Evolutionary conservation across 2,797 vertebrate species (phyloP), one percentile per base, ranked within the genome.

Genomic region (Periophthalmus magnuspinnatus): DNA sequence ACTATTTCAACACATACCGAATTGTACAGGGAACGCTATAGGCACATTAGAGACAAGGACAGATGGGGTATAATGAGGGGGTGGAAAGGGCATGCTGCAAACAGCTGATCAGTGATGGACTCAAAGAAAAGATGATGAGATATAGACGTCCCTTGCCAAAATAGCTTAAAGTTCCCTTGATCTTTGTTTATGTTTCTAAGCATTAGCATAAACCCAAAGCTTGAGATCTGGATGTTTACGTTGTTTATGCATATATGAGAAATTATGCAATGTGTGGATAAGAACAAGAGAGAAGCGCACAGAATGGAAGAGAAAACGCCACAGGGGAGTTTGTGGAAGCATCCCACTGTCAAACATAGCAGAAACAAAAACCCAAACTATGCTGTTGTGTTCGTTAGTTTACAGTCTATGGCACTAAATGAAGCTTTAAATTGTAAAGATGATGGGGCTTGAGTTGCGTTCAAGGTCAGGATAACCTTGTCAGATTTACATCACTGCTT

Each of bases 1-100:
- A 74, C 58, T 68, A 75, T 85, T 86, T 85, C 65, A 84, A 48
- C 73, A 72, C 74, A 81, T 75, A 54, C 33, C 55, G 50, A 41
- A 72, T 75, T 83, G 79, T 79, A 58, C 71, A 78, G 16, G 4
- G 56, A 63, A 86, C 57, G 65, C 59, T 63, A 66, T 65, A 56
- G 50, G 67, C 47, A 73, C 75, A 75, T 11, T 61, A 69, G 67
- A 68, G 65, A 80, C 54, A 72, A 64, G 36, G 9, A 58, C 61
- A 74, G 59, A 28, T 56, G 28, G 45, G 28, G 66, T 13, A 52
- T 47, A 19, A 67, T 10, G 80, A 58, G 41, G 63, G 11, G 1
- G 55, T 54, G 24, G 69, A 61, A 19, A 55, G n/a, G 56, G 56
- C 65, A 77, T 80, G 73, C 74, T 86, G 78, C 65, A 45, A 22